Conservation (phyloP, 2,113 vertebrate species). For the Tenrec ecaudatus region DNA sequence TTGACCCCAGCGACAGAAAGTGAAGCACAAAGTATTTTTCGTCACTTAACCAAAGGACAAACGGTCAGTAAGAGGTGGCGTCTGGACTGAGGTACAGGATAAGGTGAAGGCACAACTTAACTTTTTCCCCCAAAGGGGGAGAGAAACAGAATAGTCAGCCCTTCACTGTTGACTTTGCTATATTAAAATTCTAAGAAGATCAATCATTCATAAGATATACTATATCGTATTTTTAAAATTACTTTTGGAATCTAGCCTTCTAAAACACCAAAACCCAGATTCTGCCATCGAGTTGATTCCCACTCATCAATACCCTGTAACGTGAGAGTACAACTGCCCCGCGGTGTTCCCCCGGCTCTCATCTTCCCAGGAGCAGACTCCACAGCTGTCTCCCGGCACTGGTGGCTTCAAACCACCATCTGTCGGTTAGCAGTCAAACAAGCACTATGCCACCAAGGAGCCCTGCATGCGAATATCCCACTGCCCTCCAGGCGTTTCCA, state of each 20-base stretch:
- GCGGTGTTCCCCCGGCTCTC: too few relatives aligned
- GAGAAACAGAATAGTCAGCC: background rate
- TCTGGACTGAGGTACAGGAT: background rate
- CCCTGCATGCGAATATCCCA: too few relatives aligned
- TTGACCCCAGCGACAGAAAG: background rate
- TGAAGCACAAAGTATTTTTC: slow-evolving; percentile 18
- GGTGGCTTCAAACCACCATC: too few relatives aligned
- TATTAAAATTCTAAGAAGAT: slow-evolving; percentile 35
- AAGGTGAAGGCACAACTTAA: slow-evolving; percentile 23
- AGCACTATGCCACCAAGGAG: too few relatives aligned
- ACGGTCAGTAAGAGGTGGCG: background rate
- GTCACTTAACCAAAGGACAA: background rate
- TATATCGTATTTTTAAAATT: slow-evolving; percentile 45
- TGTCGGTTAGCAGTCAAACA: too few relatives aligned
- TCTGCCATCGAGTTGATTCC: too few relatives aligned
- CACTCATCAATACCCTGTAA: too few relatives aligned
- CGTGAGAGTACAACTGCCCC: too few relatives aligned
- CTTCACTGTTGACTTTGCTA: slow-evolving; percentile 39
- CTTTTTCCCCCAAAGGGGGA: background rate
- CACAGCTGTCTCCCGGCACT: too few relatives aligned
- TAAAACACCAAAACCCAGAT: background rate
- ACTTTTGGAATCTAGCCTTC: slow-evolving; percentile 6
- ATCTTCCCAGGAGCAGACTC: too few relatives aligned
- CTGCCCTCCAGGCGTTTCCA: too few relatives aligned
- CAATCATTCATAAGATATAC: slow-evolving; percentile 26